A percentile compares a stretch with the other conserved stretches of the same genome.
phyloP scores from a whole-genome alignment of 2,113 vertebrate species.

The Ammodytes marinus region DNA sequence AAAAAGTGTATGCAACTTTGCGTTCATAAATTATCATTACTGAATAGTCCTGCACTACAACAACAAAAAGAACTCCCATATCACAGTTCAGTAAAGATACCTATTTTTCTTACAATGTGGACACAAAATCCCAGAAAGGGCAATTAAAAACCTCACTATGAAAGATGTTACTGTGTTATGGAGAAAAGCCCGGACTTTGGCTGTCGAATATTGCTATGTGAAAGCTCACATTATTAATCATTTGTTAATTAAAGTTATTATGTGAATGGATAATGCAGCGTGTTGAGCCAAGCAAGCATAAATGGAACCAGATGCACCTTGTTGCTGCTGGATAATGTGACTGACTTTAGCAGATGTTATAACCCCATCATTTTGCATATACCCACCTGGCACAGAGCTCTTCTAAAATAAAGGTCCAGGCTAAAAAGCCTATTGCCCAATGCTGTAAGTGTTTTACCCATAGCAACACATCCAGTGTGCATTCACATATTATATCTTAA shows the following conservation, averaged over 20 bases:
- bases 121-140: constrained; percentile 11
- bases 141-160: constrained; percentile 11
- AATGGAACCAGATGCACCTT: constrained; percentile 6
- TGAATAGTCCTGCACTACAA: background rate
- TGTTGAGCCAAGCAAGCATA: background rate
- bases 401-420: background rate
- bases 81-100: background rate
- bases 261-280: background rate
- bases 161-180: background rate
- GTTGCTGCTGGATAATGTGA: constrained; percentile 10
- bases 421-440: background rate
- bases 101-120: background rate
- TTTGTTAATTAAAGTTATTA: constrained; percentile 1
- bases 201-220: background rate
- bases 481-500: too few species aligned
- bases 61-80: background rate
- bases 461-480: too few species aligned
- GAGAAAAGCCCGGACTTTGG: background rate
- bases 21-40: background rate
- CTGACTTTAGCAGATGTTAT: background rate
- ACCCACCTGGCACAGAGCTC: constrained; percentile 2
- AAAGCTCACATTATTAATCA: constrained; percentile 19
- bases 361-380: background rate
- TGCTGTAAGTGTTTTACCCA: background rate
- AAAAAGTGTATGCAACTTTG: background rate